Evolutionary conservation across 2,113 vertebrate genomes (phyloP), one percentile per base, ranked within the genome.

Genomic region (Etia nguti): DNA sequence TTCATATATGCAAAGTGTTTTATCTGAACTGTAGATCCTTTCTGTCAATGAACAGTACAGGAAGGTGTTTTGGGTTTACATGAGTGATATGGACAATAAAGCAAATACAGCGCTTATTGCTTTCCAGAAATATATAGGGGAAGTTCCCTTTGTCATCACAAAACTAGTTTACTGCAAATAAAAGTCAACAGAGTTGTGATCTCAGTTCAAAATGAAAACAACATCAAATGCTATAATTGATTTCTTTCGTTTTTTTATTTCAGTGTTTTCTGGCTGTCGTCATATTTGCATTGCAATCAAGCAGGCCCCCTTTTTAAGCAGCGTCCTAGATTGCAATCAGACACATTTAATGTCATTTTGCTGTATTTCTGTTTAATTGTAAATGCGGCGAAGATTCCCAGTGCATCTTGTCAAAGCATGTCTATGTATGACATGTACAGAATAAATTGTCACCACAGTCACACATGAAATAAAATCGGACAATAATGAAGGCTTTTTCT

Each of bases 381-480:
- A 57, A 34, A 84, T 36, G 43, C 34, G 16, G n/a, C 9, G 10
- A 57, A 50, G 9, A 31, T 80, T 89, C 18, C 31, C 36, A 5
- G 4, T 48, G 34, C 36, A 73, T 77, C 12, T 57, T 7, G 79
- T 79, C 34, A 82, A 82, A 10, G 20, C 54, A 41, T 48, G 18
- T 77, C 10, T 7, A 20, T 56, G 41, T 15, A 10, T 77, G 11
- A 26, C 36, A 43, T 50, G 31, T 89, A 54, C 57, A 43, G 48
- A 80, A 81, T 65, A 52, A 68, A 59, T 6, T 54, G 3, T 10
- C 15, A 75, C 24, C 41, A 75, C 2, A 2, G 11, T 13, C 18
- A 52, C 36, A 52, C 52, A 91, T 97, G 4, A 56, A 73, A 81
- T 20, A 77, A 97, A 97, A 94, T 96, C 92, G 0, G 96, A 97